Percentiles rank a stretch among this genome's conserved stretches.
Conservation (phyloP, 2,888 invertebrate species). For the Ophion ventricosus region DNA sequence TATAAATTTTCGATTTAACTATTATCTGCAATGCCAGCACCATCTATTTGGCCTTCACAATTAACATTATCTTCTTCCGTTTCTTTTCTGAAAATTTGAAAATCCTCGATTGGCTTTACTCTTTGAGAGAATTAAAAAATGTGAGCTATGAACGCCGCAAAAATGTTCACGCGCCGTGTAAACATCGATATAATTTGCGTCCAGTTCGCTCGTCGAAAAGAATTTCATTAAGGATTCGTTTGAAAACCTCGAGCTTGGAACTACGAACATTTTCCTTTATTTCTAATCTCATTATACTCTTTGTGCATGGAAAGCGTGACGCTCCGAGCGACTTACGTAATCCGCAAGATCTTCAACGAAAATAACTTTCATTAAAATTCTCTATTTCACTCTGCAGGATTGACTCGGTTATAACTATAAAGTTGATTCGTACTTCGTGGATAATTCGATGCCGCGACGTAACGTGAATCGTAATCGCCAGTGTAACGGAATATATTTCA, state of each 20-base stretch:
- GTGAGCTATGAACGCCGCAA: neutral
- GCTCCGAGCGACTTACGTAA: conserved; percentile 21
- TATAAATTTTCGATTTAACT: no score
- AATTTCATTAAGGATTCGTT: neutral
- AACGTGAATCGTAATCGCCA: conserved; percentile 13
- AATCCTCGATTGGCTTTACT: no score
- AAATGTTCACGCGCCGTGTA: neutral
- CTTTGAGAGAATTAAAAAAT: neutral
- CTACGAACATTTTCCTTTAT: neutral
- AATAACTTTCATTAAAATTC: neutral
- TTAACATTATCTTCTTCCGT: no score
- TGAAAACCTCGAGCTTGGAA: neutral
- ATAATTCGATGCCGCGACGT: neutral
- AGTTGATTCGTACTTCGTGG: neutral
- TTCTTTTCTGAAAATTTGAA: no score
- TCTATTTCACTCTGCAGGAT: neutral
- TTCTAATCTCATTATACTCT: neutral
- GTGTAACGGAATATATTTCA: conserved; percentile 13
- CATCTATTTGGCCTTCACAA: no score
- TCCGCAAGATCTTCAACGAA: conserved; percentile 14
- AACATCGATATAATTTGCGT: neutral
- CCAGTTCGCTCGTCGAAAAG: neutral
- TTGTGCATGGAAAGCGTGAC: conserved; percentile 47
- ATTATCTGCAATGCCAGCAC: no score
- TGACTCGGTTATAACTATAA: neutral